Conservation (phyloP, 2,113 vertebrate genomes). For the Salvelinus fontinalis region DNA sequence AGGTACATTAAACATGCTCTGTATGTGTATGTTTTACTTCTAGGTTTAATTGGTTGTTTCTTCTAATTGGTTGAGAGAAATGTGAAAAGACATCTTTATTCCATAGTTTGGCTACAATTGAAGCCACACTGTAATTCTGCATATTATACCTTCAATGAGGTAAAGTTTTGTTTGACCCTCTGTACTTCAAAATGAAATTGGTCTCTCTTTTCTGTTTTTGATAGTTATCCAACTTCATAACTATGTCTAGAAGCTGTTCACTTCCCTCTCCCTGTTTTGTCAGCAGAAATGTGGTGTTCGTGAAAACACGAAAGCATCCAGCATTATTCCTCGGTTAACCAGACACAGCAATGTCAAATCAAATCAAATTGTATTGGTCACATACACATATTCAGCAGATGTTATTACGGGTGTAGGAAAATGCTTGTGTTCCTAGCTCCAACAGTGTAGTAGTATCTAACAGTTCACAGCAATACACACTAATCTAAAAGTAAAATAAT, state of each 20-base stretch:
- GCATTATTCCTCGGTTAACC: conserved; percentile 65
- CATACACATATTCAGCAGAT: no score
- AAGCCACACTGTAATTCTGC: no score
- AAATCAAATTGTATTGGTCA: no score
- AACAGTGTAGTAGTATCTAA: no score
- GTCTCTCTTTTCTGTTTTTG: conserved; percentile 19
- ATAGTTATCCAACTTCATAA: conserved; percentile 25
- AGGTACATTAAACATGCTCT: not conserved
- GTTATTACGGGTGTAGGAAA: no score
- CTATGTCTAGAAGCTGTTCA: conserved; percentile 52
- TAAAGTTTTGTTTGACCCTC: not conserved
- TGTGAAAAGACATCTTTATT: not conserved
- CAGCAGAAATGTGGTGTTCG: conserved; percentile 53
- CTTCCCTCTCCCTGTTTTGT: not conserved
- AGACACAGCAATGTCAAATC: conserved; percentile 42
- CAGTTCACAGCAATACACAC: no score
- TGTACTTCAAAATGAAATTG: not conserved
- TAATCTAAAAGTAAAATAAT: no score
- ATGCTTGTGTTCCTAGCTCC: no score
- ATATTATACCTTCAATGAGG: no score
- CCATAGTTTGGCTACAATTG: no score
- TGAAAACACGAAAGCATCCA: conserved; percentile 53
- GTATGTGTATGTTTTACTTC: not conserved
- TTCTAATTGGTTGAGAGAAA: not conserved
- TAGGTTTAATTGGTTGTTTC: not conserved